Base-by-base conservation (phyloP, 1,140 invertebrate genomes). In the Paralvinella palmiformis region DNA sequence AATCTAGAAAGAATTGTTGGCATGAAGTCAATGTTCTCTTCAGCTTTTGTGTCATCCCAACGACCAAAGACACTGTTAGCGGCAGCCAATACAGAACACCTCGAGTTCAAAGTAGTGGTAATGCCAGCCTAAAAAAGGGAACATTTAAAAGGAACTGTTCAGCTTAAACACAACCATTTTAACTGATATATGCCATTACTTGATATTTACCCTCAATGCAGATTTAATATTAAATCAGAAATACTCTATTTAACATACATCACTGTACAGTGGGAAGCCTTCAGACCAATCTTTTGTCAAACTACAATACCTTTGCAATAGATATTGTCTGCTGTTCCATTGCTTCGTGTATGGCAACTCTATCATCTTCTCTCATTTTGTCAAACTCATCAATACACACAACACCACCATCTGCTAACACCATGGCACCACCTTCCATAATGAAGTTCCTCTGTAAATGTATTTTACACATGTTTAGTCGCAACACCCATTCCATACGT, bases 251-350 rank as follows among this genome's bases (percentile, higher is more conserved):
- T n/a, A n/a, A n/a, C n/a, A n/a, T n/a, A n/a, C n/a, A n/a, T n/a
- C n/a, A n/a, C n/a, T n/a, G n/a, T n/a, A n/a, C n/a, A n/a, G n/a
- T n/a, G n/a, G n/a, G n/a, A n/a, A n/a, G n/a, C n/a, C n/a, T n/a
- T n/a, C n/a, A n/a, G n/a, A n/a, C n/a, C n/a, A n/a, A n/a, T n/a
- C n/a, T n/a, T n/a, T 20, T 20, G 29, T 4, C 20, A 58, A 35
- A 5, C 24, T 57, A 32, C 35, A 22, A 60, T 78, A 88, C 90
- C 85, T 99, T 99, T 1, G 97, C 97, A 75, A 99, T 99, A 2
- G 96, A 98, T 71, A 99, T 99, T 0, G 97, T 99, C 81, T 99
- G 97, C 75, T 99, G 97, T 80, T 99, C 97, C 97, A 99, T 99
- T 35, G 96, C 97, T 83, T 99, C 97, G 75, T 99, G 97, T 78